phyloP scores from a whole-genome alignment of 2,113 vertebrate genomes.

The Alligator mississippiensis region DNA sequence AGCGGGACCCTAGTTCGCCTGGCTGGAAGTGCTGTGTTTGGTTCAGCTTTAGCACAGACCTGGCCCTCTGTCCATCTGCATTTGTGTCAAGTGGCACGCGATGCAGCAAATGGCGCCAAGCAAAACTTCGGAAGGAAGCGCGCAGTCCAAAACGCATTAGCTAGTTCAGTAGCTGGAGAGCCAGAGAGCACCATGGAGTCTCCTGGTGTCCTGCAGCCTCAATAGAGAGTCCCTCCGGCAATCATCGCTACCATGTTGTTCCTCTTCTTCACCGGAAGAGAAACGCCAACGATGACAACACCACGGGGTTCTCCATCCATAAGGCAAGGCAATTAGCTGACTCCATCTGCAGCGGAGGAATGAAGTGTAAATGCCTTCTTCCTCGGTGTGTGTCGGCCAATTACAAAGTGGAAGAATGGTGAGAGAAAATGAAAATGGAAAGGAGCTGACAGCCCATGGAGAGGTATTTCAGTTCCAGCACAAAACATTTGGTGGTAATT shows the following conservation, averaged over 20 bases:
- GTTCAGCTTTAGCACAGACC: neutral
- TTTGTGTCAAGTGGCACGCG: neutral
- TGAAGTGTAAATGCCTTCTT: constrained; percentile 36
- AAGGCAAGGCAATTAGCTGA: neutral
- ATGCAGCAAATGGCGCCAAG: neutral
- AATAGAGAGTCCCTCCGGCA: neutral
- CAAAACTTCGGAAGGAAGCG: neutral
- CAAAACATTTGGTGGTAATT: constrained; percentile 84
- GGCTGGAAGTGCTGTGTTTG: neutral
- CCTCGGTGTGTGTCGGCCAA: constrained; percentile 58
- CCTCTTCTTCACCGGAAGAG: neutral
- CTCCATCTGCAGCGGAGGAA: neutral
- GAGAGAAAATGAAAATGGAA: constrained; percentile 80
- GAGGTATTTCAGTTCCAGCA: constrained; percentile 84
- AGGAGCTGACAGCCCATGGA: constrained; percentile 82
- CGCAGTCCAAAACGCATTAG: neutral
- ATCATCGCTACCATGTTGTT: neutral
- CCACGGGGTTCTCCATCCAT: neutral
- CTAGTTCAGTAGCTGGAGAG: neutral
- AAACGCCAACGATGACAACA: neutral
- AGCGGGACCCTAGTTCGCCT: neutral
- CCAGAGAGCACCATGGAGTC: neutral
- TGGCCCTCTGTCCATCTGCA: neutral
- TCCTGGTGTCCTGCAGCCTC: neutral
- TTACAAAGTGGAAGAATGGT: constrained; percentile 80